Evolutionary conservation across 2,797 vertebrate species (phyloP), one percentile per base, ranked within the genome.

Genomic region (Linurgus olivaceus): DNA sequence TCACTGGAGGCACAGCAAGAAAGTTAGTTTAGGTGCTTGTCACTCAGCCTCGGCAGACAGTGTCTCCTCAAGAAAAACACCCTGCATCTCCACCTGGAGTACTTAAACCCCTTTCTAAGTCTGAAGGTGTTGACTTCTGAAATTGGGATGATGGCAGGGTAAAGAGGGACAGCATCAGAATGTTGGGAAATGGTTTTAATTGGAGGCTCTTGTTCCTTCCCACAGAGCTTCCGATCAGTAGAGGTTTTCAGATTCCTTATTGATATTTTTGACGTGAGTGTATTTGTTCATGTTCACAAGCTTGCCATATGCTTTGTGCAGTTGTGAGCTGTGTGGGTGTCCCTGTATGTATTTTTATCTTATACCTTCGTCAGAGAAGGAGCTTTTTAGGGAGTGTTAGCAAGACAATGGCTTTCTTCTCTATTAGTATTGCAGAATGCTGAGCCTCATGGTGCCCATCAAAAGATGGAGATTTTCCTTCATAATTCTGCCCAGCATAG

Each of bases 251-350:
- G 55, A 26, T 84, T 70, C 65, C 48, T 14, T 78, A 52, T 82
- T 2, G 0, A 6, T 88, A 55, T 45, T 74, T 95, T 92, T 91
- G 75, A 77, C 40, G 16, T 38, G 33, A 50, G n/a, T 58, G 42
- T 90, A 40, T 86, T 90, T 94, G 73, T 73, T 92, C 68, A 3
- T 31, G 33, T 54, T 93, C 85, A 75, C 73, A 73, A 38, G 71
- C 59, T 58, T 61, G 24, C 84, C 61, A 28, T 87, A 28, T 83
- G 88, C 78, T 92, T 85, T 85, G 63, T 91, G 70, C 94, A 90
- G 95, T 83, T 93, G 90, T 93, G 89, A 88, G 85, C 52, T 79
- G 61, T 74, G 93, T 85, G 82, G 94, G 90, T 44, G 90, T 77
- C 82, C 38, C 20, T 20, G 17, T 13, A 9, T 59, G 58, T 83